Evolutionary conservation across 2,113 vertebrate genomes (phyloP), one percentile per base, ranked within the genome.

Genomic region (Conger conger): DNA sequence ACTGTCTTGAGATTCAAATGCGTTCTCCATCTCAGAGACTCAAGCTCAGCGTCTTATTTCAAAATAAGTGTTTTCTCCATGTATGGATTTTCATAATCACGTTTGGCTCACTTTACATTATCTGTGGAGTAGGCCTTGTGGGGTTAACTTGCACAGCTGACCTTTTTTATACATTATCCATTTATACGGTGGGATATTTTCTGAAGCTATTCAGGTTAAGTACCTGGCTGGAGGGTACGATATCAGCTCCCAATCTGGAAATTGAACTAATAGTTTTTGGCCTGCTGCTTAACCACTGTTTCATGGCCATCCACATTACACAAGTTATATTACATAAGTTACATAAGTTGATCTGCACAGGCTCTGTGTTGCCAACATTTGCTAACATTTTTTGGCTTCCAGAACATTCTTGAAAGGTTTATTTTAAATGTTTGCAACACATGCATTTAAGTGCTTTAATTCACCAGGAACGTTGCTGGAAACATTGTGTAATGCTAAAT

Each of bases 21-120:
- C 23, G 7, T 27, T 9, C 60, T n/a, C 60, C 60, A 27, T 68
- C 60, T n/a, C 60, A 68, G 9, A 68, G 60, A 68, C 60, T 68
- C 20, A 68, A 7, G 20, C 40, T 42, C 60, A 68, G 60, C 6
- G 9, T 68, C 60, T 68, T 20, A 68, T 68, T 68, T 68, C 7
- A 20, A 68, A 68, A 68, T 57, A 20, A 57, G 1, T 57, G 54
- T 16, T 57, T 57, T 57, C 16, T 18, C 15, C 54, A n/a, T 68
- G 60, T n/a, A 68, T 68, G 60, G 60, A 68, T 68, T 68, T 68
- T 68, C 60, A 68, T 68, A 68, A 68, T 68, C 60, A 68, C 60
- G n/a, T 68, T n/a, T 68, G 27, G 60, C 27, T 6, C 20, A 20
- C 60, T n/a, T 3, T 68, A 68, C n/a, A n/a, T 68, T 68, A 68